Percentiles rank a stretch among this genome's conserved stretches.
These are phyloP conservation scores for Noctua janthina DNA, from an alignment of 2,888 invertebrate species.

Conservation along the genomic window DNA sequence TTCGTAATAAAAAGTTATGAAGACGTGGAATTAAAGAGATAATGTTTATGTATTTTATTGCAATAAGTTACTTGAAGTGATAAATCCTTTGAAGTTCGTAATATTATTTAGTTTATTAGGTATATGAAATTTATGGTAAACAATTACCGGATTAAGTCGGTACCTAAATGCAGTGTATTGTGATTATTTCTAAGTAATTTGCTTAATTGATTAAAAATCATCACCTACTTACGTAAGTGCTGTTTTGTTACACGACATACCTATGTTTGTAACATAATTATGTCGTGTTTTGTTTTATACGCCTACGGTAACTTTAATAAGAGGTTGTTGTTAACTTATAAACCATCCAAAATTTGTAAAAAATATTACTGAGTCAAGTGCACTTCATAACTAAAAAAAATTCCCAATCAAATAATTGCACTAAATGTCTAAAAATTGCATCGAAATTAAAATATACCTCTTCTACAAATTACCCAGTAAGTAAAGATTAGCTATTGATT, in stretches of 20 bases:
- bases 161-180: too few relatives aligned
- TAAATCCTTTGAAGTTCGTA: not conserved
- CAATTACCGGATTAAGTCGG: not conserved
- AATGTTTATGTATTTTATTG: not conserved
- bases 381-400: not conserved
- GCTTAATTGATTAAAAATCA: not conserved
- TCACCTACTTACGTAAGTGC: not conserved
- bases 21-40: not conserved
- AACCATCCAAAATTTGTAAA: not conserved
- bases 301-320: not conserved
- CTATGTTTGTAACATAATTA: not conserved
- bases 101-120: not conserved
- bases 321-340: not conserved
- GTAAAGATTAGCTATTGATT: not conserved
- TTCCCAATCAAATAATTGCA: not conserved
- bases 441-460: not conserved
- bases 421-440: not conserved
- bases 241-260: not conserved
- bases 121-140: not conserved
- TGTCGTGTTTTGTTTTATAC: not conserved
- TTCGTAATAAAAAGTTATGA: conserved; percentile 11
- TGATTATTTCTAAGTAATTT: conserved; percentile 1
- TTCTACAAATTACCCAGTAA: not conserved
- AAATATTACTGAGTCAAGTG: not conserved
- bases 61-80: not conserved